Evolutionary conservation across 1,140 invertebrate species (phyloP).

Genomic region (Hylaeus volcanicus): DNA sequence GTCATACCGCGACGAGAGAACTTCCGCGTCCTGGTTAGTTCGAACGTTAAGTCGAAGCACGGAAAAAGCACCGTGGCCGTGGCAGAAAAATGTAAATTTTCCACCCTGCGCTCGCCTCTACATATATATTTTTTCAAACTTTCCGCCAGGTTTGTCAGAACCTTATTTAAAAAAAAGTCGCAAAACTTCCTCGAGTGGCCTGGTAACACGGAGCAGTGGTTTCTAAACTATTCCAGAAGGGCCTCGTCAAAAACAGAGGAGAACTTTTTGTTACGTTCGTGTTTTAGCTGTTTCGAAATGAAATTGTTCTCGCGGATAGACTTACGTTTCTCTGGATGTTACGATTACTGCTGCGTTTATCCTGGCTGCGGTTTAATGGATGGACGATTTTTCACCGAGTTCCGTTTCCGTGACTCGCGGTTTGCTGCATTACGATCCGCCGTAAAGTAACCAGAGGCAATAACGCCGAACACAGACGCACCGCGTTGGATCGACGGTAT

Average conservation of each 20-base stretch:
- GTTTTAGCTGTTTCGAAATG: too few species aligned
- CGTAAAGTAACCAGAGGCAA: conserved; percentile 25
- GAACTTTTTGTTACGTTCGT: too few species aligned
- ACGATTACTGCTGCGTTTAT: too few species aligned
- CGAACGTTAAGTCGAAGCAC: background rate
- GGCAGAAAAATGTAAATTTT: background rate
- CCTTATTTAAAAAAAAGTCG: background rate
- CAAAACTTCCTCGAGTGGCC: background rate
- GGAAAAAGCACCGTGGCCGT: background rate
- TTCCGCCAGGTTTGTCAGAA: background rate
- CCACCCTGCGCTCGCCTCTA: too few species aligned
- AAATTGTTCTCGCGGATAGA: too few species aligned
- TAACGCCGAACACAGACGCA: conserved; percentile 8
- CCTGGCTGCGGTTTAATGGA: too few species aligned
- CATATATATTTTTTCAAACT: background rate
- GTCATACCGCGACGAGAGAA: background rate
- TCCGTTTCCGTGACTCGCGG: background rate
- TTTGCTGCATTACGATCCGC: background rate
- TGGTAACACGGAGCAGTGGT: too few species aligned
- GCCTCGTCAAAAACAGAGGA: too few species aligned
- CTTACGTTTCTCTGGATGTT: too few species aligned
- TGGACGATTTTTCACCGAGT: background rate
- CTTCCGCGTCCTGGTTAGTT: background rate
- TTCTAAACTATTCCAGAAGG: too few species aligned
- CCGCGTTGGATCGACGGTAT: conserved; percentile 12